phyloP scores from a whole-genome alignment of 2,888 invertebrate species.

The Hirtodrosophila trivittata region DNA sequence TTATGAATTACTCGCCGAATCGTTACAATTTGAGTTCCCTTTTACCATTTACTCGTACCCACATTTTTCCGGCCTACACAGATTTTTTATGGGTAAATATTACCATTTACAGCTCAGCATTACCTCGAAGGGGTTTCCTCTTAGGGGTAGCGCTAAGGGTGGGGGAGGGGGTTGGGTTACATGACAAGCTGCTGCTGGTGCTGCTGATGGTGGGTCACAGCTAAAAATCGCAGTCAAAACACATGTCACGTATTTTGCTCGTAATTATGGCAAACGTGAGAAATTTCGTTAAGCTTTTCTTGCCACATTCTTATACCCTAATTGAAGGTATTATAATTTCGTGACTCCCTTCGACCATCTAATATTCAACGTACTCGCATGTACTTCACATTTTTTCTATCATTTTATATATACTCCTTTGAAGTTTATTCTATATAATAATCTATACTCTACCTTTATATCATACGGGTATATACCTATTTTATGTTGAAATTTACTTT shows the following conservation, averaged over 20 bases:
- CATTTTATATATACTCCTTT: too few relatives aligned
- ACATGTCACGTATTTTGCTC: constrained; percentile 80
- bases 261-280: constrained; percentile 81
- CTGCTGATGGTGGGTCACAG: constrained; percentile 27
- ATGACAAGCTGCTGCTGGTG: constrained; percentile 42
- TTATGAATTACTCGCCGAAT: constrained; percentile 69
- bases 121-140: too few relatives aligned
- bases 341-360: neutral
- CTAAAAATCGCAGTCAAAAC: constrained; percentile 72
- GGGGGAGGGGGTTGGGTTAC: too few relatives aligned
- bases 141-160: too few relatives aligned
- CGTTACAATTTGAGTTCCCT: constrained; percentile 30
- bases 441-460: too few relatives aligned
- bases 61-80: constrained; percentile 48
- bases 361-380: neutral
- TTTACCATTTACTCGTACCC: neutral
- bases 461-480: too few relatives aligned
- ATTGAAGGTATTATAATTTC: too few relatives aligned
- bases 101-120: too few relatives aligned
- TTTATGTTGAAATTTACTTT: too few relatives aligned
- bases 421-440: too few relatives aligned
- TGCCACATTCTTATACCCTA: too few relatives aligned
- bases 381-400: too few relatives aligned
- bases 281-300: constrained; percentile 80
- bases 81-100: constrained; percentile 68